Base-by-base conservation (phyloP, 2,113 vertebrate species). In the Tylochromis polylepis region DNA sequence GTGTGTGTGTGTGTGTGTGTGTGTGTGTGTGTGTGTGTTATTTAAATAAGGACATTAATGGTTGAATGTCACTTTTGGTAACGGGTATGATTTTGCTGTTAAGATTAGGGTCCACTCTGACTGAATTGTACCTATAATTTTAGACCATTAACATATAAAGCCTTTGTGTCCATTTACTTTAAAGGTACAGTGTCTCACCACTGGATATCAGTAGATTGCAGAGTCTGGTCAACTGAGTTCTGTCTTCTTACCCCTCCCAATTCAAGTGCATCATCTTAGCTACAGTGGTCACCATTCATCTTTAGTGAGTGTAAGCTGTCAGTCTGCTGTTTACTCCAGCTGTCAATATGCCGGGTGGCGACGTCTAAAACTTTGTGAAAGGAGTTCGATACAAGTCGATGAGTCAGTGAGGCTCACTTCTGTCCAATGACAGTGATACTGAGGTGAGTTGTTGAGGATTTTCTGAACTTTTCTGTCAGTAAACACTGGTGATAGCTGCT, bases 321-420 rank as follows among this genome's bases (percentile, higher is more conserved):
- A 22, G 60, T 22, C 60, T n/a, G 11, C 34, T 38, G 36, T 38
- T 38, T 38, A 36, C 34, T 3, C 8, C 34, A 36, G 6, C 34
- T 36, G 59, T 36, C 29, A 62, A 18, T 36, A 27, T 20, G 59
- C 10, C 10, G 1, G 31, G 18, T 62, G 59, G 31, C 0, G 3
- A 62, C 18, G 31, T 62, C 59, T 62, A 22, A 38, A 38, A 38
- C 6, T 38, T 38, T 8, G 60, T 3, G 20, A 22, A 38, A 8
- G 34, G 60, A 22, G 1, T 65, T 38, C 6, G 4, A 65, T 65
- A 65, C 10, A 8, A 65, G 31, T 62, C 31, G 1, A 65, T 65
- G 60, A n/a, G 60, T n/a, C 60, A 14, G 60, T 65, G 20, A 65
- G 38, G 34, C 60, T 65, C 60, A 65, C 34, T 41, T 41, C 38